Evolutionary conservation across 2,113 vertebrate species (phyloP).

Genomic region (Crotalus viridis): DNA sequence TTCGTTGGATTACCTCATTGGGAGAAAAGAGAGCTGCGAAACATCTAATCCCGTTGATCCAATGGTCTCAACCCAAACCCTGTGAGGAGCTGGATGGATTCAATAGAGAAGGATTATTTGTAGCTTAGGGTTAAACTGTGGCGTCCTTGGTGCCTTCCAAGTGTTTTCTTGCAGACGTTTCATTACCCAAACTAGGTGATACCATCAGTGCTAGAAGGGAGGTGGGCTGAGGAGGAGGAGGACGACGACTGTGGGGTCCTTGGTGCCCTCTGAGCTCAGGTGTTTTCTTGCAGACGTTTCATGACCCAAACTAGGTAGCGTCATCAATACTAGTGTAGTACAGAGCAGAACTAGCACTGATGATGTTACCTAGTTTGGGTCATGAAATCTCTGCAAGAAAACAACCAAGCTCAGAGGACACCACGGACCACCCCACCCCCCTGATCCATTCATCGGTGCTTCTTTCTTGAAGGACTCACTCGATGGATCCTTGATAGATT

Average conservation of each 20-base stretch:
- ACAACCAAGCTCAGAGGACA: no score
- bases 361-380: neutral
- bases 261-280: no score
- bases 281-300: no score
- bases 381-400: neutral
- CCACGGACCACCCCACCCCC: neutral
- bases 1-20: conserved; percentile 10
- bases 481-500: no score
- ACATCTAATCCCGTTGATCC: neutral
- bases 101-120: neutral
- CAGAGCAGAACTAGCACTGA: neutral
- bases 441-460: neutral
- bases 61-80: neutral
- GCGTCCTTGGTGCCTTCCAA: neutral
- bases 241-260: neutral
- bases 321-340: neutral
- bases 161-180: no score
- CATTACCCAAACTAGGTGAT: no score
- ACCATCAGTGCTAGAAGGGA: neutral
- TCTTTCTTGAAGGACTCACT: neutral
- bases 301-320: no score
- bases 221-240: no score
- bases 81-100: neutral
- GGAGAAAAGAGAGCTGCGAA: neutral
- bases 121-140: neutral